Conservation (phyloP, 2,797 vertebrate genomes). For the Catharus ustulatus region DNA sequence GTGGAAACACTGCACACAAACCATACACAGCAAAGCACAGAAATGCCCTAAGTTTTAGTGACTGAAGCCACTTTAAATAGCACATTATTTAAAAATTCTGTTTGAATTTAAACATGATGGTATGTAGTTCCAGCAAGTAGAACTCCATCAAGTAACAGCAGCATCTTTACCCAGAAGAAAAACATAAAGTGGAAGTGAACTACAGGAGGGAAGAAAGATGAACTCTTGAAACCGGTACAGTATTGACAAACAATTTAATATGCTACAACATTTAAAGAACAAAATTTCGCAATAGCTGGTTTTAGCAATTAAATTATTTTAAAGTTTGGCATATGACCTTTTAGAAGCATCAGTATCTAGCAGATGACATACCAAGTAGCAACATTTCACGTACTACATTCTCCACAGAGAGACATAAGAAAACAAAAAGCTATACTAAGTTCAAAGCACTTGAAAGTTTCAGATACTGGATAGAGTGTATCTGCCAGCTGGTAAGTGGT, state of each 20-base stretch:
- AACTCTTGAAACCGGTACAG: background rate
- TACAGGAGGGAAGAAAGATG: background rate
- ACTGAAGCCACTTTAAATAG: background rate
- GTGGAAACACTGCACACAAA: background rate
- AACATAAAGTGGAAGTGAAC: background rate
- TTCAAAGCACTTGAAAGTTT: background rate
- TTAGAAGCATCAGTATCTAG: background rate
- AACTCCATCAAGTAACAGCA: background rate
- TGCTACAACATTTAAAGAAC: background rate
- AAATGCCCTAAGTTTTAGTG: background rate
- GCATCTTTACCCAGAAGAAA: background rate
- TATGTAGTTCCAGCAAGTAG: background rate
- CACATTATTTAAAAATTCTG: background rate
- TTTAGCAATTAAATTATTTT: background rate
- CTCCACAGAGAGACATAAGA: background rate
- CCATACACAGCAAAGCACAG: background rate
- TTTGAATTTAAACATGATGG: background rate
- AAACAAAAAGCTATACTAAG: background rate
- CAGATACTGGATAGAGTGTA: background rate
- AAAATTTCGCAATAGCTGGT: background rate
- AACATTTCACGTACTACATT: background rate
- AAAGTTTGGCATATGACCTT: background rate
- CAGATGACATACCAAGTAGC: background rate
- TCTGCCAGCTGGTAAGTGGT: background rate
- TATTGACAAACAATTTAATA: background rate